Conservation (phyloP, 2,888 invertebrate species). For the Lithodes maja region DNA sequence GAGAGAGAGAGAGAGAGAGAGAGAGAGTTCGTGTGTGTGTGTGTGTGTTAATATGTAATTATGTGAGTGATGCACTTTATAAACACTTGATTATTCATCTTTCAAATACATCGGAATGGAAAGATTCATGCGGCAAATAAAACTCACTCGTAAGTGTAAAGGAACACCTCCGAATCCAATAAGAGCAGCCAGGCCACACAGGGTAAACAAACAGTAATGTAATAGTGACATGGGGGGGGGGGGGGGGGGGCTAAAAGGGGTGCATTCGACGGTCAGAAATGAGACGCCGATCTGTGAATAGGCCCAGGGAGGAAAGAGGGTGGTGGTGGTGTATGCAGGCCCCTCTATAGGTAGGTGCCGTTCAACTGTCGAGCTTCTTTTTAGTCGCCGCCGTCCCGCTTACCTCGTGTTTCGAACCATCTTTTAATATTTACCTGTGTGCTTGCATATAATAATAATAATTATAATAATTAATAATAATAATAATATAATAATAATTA, state of each 20-base stretch:
- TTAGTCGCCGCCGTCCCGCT: no score
- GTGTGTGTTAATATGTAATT: neutral
- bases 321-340: neutral
- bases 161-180: neutral
- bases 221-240: neutral
- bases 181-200: neutral
- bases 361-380: no score
- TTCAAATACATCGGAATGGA: no score
- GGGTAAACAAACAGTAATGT: neutral
- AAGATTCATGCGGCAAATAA: no score
- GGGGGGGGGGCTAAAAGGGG: neutral
- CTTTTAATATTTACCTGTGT: no score
- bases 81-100: no score
- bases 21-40: neutral
- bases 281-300: neutral
- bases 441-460: no score
- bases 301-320: neutral
- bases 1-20: neutral
- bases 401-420: no score
- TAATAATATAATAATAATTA: no score
- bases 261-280: neutral
- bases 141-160: no score
- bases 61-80: neutral
- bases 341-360: no score
- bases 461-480: no score